A percentile compares a stretch with the other conserved stretches of the same genome.
Conservation (phyloP, 2,888 invertebrate species). For the Camptogramma bilineatum region DNA sequence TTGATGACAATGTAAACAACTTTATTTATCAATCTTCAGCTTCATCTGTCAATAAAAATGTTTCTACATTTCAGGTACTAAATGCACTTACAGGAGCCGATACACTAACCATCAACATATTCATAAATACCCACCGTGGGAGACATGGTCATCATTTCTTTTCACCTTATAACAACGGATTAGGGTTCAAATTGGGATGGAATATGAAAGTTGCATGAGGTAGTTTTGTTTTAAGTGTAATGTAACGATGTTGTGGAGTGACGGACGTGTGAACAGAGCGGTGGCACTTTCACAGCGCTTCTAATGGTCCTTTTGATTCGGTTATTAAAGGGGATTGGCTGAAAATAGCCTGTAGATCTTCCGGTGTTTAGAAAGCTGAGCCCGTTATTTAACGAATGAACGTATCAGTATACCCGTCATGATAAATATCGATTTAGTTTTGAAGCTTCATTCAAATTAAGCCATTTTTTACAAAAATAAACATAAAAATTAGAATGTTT, state of each 20-base stretch:
- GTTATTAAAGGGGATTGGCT: constrained; percentile 47
- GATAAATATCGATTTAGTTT: no score
- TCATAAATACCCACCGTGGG: constrained; percentile 71
- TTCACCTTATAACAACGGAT: constrained; percentile 41
- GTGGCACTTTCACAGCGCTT: constrained; percentile 70
- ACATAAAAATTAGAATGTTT: no score
- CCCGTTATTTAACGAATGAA: neutral
- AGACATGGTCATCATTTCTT: constrained; percentile 50
- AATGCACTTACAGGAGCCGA: constrained; percentile 19
- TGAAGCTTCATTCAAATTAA: no score
- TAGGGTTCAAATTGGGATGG: constrained; percentile 47
- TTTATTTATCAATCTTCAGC: neutral
- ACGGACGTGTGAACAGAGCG: constrained; percentile 77
- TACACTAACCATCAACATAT: constrained; percentile 42
- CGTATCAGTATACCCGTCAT: no score
- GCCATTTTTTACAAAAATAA: no score
- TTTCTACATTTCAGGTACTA: neutral
- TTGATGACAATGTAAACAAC: neutral
- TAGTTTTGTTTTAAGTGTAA: constrained; percentile 45
- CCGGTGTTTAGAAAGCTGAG: neutral
- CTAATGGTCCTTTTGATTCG: constrained; percentile 53
- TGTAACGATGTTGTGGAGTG: constrained; percentile 64
- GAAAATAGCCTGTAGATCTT: constrained; percentile 38
- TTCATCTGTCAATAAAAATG: neutral
- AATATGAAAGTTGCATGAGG: constrained; percentile 19